Evolutionary conservation across 2,888 invertebrate species (phyloP).

Genomic region (Mimachlamys varia): DNA sequence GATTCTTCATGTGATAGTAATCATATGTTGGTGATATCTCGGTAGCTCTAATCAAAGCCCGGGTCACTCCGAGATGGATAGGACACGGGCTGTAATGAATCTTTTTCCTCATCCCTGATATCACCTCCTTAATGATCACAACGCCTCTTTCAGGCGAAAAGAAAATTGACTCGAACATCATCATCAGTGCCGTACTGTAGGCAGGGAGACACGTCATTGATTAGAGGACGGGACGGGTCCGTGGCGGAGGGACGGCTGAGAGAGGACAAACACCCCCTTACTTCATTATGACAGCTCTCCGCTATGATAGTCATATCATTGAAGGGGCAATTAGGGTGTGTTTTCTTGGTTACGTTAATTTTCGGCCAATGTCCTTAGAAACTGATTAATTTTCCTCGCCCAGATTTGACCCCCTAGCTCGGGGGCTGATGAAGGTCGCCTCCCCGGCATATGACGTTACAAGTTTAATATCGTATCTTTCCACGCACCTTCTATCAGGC

Average conservation of each 20-base stretch:
- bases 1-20: constrained; percentile 19
- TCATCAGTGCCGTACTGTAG: neutral
- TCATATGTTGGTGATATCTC: constrained; percentile 31
- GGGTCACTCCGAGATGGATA: constrained; percentile 27
- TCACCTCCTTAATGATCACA: constrained; percentile 28
- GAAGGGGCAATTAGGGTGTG: neutral
- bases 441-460: neutral
- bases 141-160: constrained; percentile 24
- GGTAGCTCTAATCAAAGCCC: constrained; percentile 31
- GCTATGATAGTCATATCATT: constrained; percentile 1
- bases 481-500: neutral
- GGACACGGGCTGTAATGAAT: constrained; percentile 31
- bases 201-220: neutral
- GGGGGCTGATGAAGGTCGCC: neutral
- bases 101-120: constrained; percentile 34
- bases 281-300: neutral
- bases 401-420: neutral
- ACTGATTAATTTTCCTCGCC: constrained; percentile 17
- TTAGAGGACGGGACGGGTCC: neutral
- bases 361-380: constrained; percentile 36
- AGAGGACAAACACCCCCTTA: constrained; percentile 30
- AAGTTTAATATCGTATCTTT: neutral
- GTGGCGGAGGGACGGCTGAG: neutral
- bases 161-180: constrained; percentile 34
- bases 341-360: constrained; percentile 28